Percentiles rank a stretch among this genome's conserved stretches.
phyloP scores from a whole-genome alignment of 2,113 vertebrate species.

The Thomomys bottae region DNA sequence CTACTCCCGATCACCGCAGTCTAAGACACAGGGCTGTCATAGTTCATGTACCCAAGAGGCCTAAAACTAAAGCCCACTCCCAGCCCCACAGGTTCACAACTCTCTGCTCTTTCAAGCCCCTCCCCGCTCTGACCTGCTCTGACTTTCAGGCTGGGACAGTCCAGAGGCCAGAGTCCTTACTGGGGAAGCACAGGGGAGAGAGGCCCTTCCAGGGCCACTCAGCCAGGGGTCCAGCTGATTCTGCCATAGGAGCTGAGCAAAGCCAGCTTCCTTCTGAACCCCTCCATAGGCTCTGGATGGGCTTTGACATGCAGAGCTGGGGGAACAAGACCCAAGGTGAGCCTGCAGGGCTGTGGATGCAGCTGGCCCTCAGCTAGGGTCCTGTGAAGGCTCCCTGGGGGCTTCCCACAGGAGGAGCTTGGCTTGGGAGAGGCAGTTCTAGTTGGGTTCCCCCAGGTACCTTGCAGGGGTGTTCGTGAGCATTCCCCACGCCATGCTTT shows the following conservation, averaged over 20 bases:
- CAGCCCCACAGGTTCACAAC: no score
- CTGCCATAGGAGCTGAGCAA: not conserved
- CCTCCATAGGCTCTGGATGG: not conserved
- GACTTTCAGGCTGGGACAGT: not conserved
- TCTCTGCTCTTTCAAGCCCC: not conserved
- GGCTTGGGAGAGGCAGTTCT: no score
- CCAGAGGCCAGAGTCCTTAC: not conserved
- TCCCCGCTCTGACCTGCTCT: not conserved
- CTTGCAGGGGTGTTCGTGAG: not conserved
- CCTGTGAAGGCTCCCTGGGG: not conserved
- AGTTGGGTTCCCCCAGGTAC: not conserved
- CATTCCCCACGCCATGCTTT: rapidly evolving
- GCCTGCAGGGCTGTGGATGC: not conserved
- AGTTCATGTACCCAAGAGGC: not conserved
- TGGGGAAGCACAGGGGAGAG: not conserved
- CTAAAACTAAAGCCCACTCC: not conserved
- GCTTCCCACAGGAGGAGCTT: no score
- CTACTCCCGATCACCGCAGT: not conserved
- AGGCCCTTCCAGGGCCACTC: not conserved
- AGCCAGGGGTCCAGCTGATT: not conserved
- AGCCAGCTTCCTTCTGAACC: not conserved
- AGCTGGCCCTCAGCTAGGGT: no score
- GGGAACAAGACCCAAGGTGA: not conserved
- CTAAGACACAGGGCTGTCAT: not conserved
- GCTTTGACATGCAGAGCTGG: not conserved